Base-by-base conservation (phyloP, 2,888 invertebrate species). In the Drosophila putrida region DNA sequence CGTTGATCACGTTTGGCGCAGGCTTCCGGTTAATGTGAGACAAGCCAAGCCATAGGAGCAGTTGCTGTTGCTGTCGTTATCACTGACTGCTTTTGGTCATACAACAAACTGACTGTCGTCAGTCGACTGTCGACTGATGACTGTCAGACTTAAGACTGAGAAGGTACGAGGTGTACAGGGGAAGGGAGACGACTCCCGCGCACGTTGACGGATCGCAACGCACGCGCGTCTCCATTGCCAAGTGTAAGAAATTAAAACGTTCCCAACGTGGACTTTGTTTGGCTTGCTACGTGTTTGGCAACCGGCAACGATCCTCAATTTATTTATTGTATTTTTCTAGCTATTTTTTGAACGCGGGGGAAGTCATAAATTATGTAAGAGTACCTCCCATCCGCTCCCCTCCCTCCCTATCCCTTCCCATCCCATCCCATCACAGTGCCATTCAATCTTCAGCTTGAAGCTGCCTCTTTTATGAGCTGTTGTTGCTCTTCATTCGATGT, bases 1-100 rank as follows among this genome's bases (percentile, higher is more conserved):
- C 76, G 89, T 88, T 90, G 91, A 91, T 91, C 91, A 91, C 90
- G 91, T 91, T 91, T 91, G 90, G 90, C 89, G 84, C 88, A 91
- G 91, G 91, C 91, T 91, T 91, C 91, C 91, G 91, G 91, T 91
- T 90, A 91, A 85, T 86, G 90, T 27, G 79, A 68, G 62, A 53
- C 74, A 65, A 64, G 64, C 64, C 66, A 79, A 72, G 63, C 74
- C 80, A 67, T 46, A 77, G 71, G 67, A 79, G 71, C 57, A 57
- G 44, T 31, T 39, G 39, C 35, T 35, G 49, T 36, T 35, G 47
- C 31, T 61, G 67, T 74, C 78, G 75, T 75, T 76, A 76, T 76
- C 76, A 76, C 78, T 74, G 68, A 43, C 79, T 76, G 76, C 65
- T 80, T 76, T 79, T 76, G 76, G 79, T 75, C 76, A 76, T 79